Percentiles rank a stretch among this genome's conserved stretches.
Evolutionary conservation across 2,113 vertebrate species (phyloP).

Genomic region (Anthoscopus minutus): DNA sequence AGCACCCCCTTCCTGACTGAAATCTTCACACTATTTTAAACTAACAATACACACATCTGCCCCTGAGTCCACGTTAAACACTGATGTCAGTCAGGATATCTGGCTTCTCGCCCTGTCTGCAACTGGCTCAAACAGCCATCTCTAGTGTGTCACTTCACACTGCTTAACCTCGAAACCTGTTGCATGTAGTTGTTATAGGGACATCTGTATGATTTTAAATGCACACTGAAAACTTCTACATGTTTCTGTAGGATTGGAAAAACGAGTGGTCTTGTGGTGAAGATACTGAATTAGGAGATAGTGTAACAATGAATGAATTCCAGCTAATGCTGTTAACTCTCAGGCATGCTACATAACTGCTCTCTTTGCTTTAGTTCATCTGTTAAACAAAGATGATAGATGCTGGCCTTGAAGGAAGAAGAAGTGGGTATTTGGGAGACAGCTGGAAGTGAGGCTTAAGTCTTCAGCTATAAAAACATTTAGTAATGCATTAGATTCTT

Average conservation of each 20-base stretch:
- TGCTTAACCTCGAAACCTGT: not conserved
- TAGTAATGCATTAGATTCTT: not conserved
- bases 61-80: not conserved
- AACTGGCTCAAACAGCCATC: not conserved
- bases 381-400: not conserved
- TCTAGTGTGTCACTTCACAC: not conserved
- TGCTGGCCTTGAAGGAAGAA: not conserved
- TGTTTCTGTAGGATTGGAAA: not conserved
- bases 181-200: not conserved
- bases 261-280: not conserved
- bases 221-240: not conserved
- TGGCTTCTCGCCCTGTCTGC: not conserved
- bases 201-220: not conserved
- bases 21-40: not conserved
- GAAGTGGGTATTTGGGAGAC: not conserved
- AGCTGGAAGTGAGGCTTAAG: not conserved
- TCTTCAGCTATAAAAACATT: not conserved
- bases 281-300: not conserved
- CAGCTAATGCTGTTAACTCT: not conserved
- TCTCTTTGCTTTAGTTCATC: not conserved
- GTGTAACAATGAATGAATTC: not conserved
- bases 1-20: not conserved
- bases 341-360: not conserved
- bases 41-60: not conserved
- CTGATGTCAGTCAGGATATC: not conserved